A percentile compares a stretch with the other conserved stretches of the same genome.
These are phyloP conservation scores for Oophaga pumilio DNA, from an alignment of 2,113 vertebrate species.

Conservation along the genomic window DNA sequence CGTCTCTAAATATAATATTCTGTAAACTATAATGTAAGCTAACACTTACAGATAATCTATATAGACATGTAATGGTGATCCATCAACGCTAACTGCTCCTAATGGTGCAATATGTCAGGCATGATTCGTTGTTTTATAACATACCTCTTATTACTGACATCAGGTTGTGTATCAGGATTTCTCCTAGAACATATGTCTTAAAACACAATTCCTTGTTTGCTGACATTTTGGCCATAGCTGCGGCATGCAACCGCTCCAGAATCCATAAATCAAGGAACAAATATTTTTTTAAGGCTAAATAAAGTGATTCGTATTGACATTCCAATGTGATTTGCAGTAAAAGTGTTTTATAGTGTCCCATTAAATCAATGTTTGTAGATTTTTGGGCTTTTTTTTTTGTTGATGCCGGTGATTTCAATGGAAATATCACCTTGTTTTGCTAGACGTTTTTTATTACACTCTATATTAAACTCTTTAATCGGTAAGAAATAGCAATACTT, in stretches of 20 bases:
- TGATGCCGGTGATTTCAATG: not conserved
- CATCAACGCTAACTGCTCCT: not conserved
- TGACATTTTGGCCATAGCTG: not conserved
- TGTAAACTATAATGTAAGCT: not conserved
- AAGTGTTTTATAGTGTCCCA: too few species aligned
- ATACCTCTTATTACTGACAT: not conserved
- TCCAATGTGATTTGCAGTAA: not conserved
- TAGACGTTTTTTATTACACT: not conserved
- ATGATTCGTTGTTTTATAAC: not conserved
- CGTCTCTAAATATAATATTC: not conserved
- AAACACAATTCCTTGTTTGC: not conserved
- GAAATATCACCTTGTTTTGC: not conserved
- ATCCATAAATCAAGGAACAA: not conserved
- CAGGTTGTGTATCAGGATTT: not conserved
- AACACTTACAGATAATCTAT: not conserved
- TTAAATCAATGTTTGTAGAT: not conserved
- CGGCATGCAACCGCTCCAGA: not conserved
- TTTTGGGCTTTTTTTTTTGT: not conserved
- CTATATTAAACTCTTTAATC: not conserved
- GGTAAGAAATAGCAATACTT: not conserved
- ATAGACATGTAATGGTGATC: not conserved
- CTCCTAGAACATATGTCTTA: slow-evolving; percentile 5
- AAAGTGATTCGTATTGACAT: not conserved
- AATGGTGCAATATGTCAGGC: not conserved
- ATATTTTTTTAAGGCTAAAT: not conserved